Base-by-base conservation (phyloP, 2,888 invertebrate species). In the Abrostola triplasia region DNA sequence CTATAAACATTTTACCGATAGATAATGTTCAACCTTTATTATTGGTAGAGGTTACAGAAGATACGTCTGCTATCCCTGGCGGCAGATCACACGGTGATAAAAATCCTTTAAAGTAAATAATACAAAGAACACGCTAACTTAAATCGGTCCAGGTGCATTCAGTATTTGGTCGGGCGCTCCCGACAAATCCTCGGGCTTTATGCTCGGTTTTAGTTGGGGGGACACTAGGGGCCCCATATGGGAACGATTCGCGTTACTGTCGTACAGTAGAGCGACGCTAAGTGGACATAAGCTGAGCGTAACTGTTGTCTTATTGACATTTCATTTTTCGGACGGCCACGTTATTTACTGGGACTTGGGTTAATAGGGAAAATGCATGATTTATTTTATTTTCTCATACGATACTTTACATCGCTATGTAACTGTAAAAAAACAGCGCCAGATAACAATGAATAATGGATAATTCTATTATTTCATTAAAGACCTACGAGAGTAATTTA, bases 241-340 rank as follows among this genome's bases (percentile, higher is more conserved):
- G 75, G 68, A 24, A 63, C 64, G 53, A 53, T 48, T 47, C 59
- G 67, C 62, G 59, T 64, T 66, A 62, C 64, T 59, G 63, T 67
- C 50, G 75, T 65, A 69, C 71, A 69, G 57, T 53, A 62, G 71
- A 70, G 60, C 71, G 82, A 80, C 76, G 68, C 64, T 81, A 84
- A 82, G 82, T 82, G 80, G 81, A 76, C 81, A 73, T 56, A 70
- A 67, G 67, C 73, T 65, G 58, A 61, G 61, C 65, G 69, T 66
- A 58, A 57, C 59, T 63, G 64, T 68, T 67, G 64, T 69, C 64
- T 73, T 82, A 83, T 84, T 79, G 80, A 81, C 80, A 76, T 79
- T 77, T 79, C 70, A 80, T 81, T 85, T 82, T 79, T 77, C 71
- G 65, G 67, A 67, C 60, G 57, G 47, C 56, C 60, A 68, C 60